These are phyloP conservation scores for Ptyas mucosa DNA, from an alignment of 2,113 vertebrate species.

Conservation along the genomic window DNA sequence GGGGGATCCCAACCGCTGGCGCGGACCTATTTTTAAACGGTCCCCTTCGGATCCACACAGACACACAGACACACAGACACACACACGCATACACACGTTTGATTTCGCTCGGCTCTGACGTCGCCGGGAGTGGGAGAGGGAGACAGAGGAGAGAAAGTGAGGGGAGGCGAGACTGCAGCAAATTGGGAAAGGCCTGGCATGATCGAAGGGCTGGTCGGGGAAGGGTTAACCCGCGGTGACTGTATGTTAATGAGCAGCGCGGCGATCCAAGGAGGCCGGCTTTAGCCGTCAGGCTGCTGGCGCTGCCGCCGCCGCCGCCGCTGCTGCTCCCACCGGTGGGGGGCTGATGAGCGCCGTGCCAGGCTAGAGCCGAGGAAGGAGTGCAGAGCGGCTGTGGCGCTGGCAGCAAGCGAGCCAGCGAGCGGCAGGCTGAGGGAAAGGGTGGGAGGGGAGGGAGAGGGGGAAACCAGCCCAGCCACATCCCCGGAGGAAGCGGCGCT, in stretches of 20 bases:
- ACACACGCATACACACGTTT: not conserved
- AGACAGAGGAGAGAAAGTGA: too few relatives aligned
- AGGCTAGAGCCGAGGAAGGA: slow-evolving; percentile 39
- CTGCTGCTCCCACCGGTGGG: slow-evolving; percentile 33
- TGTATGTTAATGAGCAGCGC: slow-evolving; percentile 67
- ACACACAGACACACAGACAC: not conserved
- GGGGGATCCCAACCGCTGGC: not conserved
- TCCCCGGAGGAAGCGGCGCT: slow-evolving; percentile 47
- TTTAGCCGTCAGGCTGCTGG: slow-evolving; percentile 27
- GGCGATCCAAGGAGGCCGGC: slow-evolving; percentile 63
- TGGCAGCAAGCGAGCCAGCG: not conserved
- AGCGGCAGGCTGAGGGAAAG: not conserved
- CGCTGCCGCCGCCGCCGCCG: slow-evolving; percentile 20
- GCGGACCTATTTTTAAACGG: not conserved
- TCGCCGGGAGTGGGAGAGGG: not conserved
- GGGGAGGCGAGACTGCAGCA: not conserved
- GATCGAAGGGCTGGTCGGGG: slow-evolving; percentile 32
- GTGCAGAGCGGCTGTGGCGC: slow-evolving; percentile 16
- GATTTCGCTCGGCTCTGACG: slow-evolving; percentile 20
- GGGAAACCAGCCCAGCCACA: not conserved
- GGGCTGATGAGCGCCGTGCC: slow-evolving; percentile 36
- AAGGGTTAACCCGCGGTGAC: slow-evolving; percentile 62
- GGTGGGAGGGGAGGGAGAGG: not conserved
- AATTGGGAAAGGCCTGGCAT: not conserved
- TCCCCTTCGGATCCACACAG: not conserved